These are phyloP conservation scores for Trichonephila inaurata DNA, from an alignment of 1,140 invertebrate genomes.

Conservation along the genomic window DNA sequence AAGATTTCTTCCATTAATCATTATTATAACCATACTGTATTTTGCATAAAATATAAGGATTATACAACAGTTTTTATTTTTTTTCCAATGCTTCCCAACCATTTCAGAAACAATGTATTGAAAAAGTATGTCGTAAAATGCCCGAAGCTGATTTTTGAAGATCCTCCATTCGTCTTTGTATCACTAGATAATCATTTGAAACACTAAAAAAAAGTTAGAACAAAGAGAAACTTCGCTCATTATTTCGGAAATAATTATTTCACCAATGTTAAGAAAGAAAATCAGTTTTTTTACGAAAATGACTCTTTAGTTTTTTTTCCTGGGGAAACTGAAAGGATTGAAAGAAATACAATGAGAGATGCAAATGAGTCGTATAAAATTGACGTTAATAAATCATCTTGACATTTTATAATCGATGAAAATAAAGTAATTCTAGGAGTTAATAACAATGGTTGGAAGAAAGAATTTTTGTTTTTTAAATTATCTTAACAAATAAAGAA, in stretches of 20 bases:
- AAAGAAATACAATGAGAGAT: constrained; percentile 62
- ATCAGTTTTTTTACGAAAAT: background rate
- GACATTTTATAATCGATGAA: constrained; percentile 57
- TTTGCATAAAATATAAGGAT: too few species aligned
- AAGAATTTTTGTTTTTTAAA: constrained; percentile 37
- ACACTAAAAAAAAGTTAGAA: constrained; percentile 42
- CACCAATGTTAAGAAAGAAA: constrained; percentile 46
- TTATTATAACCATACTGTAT: too few species aligned
- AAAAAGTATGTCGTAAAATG: constrained; percentile 36
- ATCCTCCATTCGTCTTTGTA: background rate
- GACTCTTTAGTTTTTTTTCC: background rate
- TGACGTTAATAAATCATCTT: constrained; percentile 67
- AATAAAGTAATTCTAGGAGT: constrained; percentile 13
- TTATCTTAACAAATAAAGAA: background rate
- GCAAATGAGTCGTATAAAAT: constrained; percentile 61
- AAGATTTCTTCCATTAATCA: too few species aligned
- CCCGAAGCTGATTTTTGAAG: constrained; percentile 25
- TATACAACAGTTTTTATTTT: too few species aligned
- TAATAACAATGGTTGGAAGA: constrained; percentile 11
- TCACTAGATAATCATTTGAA: constrained; percentile 48
- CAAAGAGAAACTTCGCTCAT: constrained; percentile 62
- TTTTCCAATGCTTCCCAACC: background rate
- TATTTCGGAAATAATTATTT: constrained; percentile 68
- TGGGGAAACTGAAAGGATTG: background rate
- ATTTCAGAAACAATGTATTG: background rate